phyloP scores from a whole-genome alignment of 2,113 vertebrate genomes.

The Cryptoleucopteryx plumbea region DNA sequence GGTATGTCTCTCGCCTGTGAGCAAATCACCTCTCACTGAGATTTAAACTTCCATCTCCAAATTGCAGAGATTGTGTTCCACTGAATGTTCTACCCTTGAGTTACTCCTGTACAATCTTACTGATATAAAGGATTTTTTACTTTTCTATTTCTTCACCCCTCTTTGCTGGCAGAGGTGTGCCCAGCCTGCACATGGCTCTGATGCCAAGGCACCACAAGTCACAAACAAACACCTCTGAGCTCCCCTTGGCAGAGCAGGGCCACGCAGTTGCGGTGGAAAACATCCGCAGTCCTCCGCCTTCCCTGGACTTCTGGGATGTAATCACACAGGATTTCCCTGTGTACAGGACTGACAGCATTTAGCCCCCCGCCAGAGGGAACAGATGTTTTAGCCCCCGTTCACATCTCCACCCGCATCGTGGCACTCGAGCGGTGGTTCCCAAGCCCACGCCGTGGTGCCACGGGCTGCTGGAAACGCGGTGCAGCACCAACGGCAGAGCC shows the following conservation, averaged over 20 bases:
- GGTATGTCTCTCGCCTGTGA: neutral
- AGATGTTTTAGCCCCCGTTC: neutral
- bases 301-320: neutral
- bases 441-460: accelerated
- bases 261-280: accelerated
- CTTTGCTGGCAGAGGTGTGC: neutral
- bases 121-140: no score
- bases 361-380: neutral
- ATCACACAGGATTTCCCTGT: accelerated
- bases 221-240: neutral
- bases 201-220: neutral
- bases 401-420: accelerated
- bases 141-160: no score
- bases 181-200: neutral
- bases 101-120: neutral
- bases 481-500: neutral
- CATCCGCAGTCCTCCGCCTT: neutral
- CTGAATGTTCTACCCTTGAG: neutral
- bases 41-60: neutral
- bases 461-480: accelerated
- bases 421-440: neutral
- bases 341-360: neutral
- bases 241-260: neutral
- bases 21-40: neutral
- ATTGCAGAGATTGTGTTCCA: neutral